Evolutionary conservation across 1,140 invertebrate genomes (phyloP).

Genomic region (Eueides isabella): DNA sequence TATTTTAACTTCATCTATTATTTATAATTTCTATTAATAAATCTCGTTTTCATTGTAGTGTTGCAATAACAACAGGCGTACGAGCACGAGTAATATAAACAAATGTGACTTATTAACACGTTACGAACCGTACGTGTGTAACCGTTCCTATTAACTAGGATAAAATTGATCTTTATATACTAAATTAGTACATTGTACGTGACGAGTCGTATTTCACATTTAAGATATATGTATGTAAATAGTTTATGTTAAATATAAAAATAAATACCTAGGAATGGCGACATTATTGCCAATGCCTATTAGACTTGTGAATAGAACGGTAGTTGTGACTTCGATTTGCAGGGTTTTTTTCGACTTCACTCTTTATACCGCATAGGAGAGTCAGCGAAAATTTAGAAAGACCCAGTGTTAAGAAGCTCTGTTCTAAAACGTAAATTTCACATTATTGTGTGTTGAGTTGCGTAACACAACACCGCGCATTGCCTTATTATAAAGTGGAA

Average conservation of each 20-base stretch:
- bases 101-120: neutral
- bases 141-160: neutral
- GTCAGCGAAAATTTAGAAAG: no score
- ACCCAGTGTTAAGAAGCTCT: no score
- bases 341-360: no score
- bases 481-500: no score
- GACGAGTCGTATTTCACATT: neutral
- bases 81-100: neutral
- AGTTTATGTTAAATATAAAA: neutral
- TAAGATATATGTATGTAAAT: neutral
- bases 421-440: no score
- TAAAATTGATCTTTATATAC: slow-evolving; percentile 7
- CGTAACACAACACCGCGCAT: no score
- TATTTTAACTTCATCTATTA: no score
- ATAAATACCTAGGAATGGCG: neutral
- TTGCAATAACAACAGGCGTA: neutral
- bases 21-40: no score
- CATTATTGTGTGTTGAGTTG: no score
- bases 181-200: neutral
- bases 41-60: neutral
- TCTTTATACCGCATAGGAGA: no score
- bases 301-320: neutral
- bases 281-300: neutral
- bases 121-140: neutral
- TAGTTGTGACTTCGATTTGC: neutral